A percentile compares a stretch with the other conserved stretches of the same genome.
Conservation (phyloP, 2,113 vertebrate genomes). For the Takifugu bimaculatus region DNA sequence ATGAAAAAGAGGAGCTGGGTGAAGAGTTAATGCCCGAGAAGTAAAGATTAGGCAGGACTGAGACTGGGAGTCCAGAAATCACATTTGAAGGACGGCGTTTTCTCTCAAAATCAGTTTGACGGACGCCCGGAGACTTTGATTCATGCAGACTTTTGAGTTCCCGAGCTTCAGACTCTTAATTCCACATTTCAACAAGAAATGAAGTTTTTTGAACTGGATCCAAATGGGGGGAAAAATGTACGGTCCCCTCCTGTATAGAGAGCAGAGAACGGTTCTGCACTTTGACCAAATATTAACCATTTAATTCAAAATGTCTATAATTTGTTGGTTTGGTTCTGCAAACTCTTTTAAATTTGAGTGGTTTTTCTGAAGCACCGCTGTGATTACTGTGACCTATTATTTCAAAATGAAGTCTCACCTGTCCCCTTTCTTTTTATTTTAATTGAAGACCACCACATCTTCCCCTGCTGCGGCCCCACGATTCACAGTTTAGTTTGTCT, state of each 20-base stretch:
- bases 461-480: constrained; percentile 2
- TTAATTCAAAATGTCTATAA: constrained; percentile 68
- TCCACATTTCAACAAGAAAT: constrained; percentile 27
- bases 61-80: constrained; percentile 1
- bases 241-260: constrained; percentile 38
- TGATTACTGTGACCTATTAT: constrained; percentile 10
- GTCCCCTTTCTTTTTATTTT: constrained; percentile 36
- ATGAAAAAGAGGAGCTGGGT: constrained; percentile 26
- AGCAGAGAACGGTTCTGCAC: constrained; percentile 34
- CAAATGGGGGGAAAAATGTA: constrained; percentile 37
- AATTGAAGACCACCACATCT: constrained; percentile 30
- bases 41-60: constrained; percentile 34
- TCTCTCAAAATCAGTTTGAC: constrained; percentile 15
- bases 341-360: constrained; percentile 61
- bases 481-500: constrained; percentile 12
- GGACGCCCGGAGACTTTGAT: constrained; percentile 22
- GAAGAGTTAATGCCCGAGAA: constrained; percentile 15
- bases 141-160: constrained; percentile 22
- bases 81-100: constrained; percentile 35
- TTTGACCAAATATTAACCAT: constrained; percentile 61
- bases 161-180: constrained; percentile 34
- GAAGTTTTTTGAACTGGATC: constrained; percentile 30
- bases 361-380: constrained; percentile 12
- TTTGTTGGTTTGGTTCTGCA: constrained; percentile 80
- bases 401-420: constrained; percentile 37